Conservation (phyloP, 2,113 vertebrate genomes). For the Ceratotherium simum region DNA sequence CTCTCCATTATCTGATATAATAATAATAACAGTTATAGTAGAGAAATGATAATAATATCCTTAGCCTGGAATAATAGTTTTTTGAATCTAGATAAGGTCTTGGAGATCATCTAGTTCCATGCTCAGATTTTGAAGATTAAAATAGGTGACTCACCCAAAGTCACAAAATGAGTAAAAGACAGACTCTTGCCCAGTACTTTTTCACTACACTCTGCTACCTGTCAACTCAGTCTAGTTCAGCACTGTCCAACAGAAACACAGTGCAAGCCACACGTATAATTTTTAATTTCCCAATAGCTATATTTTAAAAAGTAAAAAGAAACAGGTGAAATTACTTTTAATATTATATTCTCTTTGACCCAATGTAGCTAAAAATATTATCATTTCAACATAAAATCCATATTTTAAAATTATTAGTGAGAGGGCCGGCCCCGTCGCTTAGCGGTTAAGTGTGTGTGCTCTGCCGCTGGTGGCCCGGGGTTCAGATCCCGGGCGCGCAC, state of each 20-base stretch:
- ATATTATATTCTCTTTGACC: background rate
- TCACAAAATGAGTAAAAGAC: background rate
- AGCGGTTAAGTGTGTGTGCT: no score
- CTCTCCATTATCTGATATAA: background rate
- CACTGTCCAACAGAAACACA: background rate
- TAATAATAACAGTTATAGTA: background rate
- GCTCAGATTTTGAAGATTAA: background rate
- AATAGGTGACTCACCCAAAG: background rate
- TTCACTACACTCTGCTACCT: background rate
- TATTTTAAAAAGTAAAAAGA: background rate
- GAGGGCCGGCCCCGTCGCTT: no score
- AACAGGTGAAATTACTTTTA: background rate
- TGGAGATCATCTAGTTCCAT: background rate
- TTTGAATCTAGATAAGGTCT: background rate
- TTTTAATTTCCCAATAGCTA: background rate
- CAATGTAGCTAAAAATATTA: background rate
- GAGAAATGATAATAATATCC: background rate
- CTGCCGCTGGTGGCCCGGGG: no score
- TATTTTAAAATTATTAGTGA: background rate
- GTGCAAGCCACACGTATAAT: background rate
- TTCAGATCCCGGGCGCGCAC: no score
- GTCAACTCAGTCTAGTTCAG: background rate
- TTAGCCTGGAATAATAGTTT: background rate
- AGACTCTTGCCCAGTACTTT: background rate
- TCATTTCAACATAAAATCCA: background rate